Conservation (phyloP, 1,140 invertebrate species). For the Holcopasites calliopsidis region DNA sequence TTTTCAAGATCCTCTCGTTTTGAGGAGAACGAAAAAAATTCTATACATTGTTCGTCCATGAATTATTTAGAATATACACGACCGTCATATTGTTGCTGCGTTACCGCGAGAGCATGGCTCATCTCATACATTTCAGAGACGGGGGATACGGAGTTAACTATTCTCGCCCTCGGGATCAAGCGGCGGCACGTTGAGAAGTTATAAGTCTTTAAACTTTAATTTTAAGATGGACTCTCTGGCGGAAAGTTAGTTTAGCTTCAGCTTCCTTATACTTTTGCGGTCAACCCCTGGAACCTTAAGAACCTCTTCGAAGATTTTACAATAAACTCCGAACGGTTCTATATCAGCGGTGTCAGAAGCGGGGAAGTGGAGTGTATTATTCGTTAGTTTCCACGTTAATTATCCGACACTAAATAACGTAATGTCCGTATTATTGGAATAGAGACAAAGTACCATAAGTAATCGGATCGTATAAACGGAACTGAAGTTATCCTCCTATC, state of each 20-base stretch:
- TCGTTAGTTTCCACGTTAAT: too few relatives aligned
- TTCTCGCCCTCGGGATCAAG: conserved; percentile 56
- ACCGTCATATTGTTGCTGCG: conserved; percentile 15
- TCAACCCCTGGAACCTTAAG: conserved; percentile 56
- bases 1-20: not conserved
- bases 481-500: not conserved
- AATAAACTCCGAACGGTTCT: conserved; percentile 61
- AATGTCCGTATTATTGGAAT: not conserved
- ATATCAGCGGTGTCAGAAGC: conserved; percentile 26
- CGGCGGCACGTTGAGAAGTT: conserved; percentile 63
- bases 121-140: conserved; percentile 42
- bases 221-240: conserved; percentile 63
- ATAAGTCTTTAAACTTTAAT: conserved; percentile 73
- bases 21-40: too few relatives aligned
- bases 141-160: conserved; percentile 55
- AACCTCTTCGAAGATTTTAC: conserved; percentile 61
- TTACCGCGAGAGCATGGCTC: not conserved
- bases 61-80: conserved; percentile 19
- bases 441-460: not conserved
- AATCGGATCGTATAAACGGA: not conserved
- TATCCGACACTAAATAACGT: too few relatives aligned
- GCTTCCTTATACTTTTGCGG: conserved; percentile 66
- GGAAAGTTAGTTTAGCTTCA: conserved; percentile 59
- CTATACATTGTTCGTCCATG: too few relatives aligned
- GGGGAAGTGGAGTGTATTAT: not conserved